Evolutionary conservation across 2,113 vertebrate genomes (phyloP), one percentile per base, ranked within the genome.

Genomic region (Sebastes schlegelii): DNA sequence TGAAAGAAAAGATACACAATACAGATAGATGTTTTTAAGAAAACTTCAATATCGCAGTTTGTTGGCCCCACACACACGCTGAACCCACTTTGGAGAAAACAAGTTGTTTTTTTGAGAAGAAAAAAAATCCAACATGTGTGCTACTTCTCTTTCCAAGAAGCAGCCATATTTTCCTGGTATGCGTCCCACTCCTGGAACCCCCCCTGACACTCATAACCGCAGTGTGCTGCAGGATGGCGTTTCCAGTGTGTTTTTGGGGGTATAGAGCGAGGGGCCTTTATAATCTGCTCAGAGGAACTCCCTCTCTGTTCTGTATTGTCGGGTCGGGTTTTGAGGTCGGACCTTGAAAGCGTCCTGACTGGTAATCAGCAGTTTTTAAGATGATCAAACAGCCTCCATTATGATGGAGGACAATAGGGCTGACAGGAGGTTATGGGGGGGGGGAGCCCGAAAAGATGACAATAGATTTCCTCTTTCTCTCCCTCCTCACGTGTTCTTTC

Each of bases 341-440:
- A 88, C 89, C 87, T 81, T 91, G 88, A 92, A 92, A 88, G 81
- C 62, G 21, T 83, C 61, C 80, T 91, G 90, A 93, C 92, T 91
- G 88, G 78, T 89, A 84, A 92, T 91, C 89, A 90, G 85, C 54
- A 80, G 69, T 89, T 91, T 90, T 84, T 66, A 82, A 82, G 72
- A 79, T 89, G 86, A 91, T 93, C 91, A 93, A 92, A 93, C 86
- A 16, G 61, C n/a, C 82, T 88, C 89, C 55, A 86, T 93, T 93
- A 90, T 92, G 86, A 89, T n/a, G 63, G 54, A 73, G 83, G 82
- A 93, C 92, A 93, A 93, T 80, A 58, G 79, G 45, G 48, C 74
- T 88, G 90, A 91, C 89, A 88, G 86, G 54, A 71, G 75, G 72
- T 61, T 55, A 51, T 54, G 70, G 51, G 55, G 58, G 72, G 54